These are phyloP conservation scores for Drosophila parabipectinata DNA, from an alignment of 1,140 invertebrate genomes.

Conservation along the genomic window DNA sequence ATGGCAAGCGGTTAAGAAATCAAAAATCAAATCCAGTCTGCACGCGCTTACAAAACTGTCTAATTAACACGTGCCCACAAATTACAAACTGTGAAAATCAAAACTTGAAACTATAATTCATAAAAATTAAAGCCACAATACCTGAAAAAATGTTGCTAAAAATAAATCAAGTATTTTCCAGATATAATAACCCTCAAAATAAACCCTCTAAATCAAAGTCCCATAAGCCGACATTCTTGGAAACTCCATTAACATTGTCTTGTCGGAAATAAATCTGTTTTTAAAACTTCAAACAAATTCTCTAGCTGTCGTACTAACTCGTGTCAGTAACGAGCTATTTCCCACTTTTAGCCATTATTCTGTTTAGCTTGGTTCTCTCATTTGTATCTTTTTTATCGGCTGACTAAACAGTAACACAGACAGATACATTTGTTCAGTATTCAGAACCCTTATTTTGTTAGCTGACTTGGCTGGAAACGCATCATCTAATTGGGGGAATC, in stretches of 20 bases:
- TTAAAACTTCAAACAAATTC: neutral
- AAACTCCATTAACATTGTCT: constrained; percentile 1
- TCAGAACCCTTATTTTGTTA: constrained; percentile 19
- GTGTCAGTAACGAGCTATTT: constrained; percentile 54
- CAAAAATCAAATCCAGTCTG: constrained; percentile 14
- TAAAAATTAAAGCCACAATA: constrained; percentile 8
- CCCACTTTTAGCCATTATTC: constrained; percentile 26
- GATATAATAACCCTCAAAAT: neutral
- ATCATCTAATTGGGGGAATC: constrained; percentile 16
- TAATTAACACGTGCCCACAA: constrained; percentile 71
- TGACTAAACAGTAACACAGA: constrained; percentile 35
- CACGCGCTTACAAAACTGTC: constrained; percentile 63
- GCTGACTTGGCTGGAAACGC: constrained; percentile 2
- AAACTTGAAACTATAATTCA: constrained; percentile 35
- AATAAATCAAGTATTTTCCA: neutral
- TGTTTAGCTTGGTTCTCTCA: constrained; percentile 18
- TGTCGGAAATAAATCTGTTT: constrained; percentile 12
- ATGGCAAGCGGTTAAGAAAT: constrained; percentile 35
- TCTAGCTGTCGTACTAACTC: constrained; percentile 15
- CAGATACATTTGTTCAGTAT: neutral
- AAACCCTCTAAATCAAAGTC: neutral
- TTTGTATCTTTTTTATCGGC: constrained; percentile 49
- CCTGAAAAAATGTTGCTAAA: neutral
- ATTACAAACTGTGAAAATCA: constrained; percentile 44
- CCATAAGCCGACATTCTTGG: neutral